phyloP scores from a whole-genome alignment of 2,888 invertebrate species.

The Pristionchus entomophagus region DNA sequence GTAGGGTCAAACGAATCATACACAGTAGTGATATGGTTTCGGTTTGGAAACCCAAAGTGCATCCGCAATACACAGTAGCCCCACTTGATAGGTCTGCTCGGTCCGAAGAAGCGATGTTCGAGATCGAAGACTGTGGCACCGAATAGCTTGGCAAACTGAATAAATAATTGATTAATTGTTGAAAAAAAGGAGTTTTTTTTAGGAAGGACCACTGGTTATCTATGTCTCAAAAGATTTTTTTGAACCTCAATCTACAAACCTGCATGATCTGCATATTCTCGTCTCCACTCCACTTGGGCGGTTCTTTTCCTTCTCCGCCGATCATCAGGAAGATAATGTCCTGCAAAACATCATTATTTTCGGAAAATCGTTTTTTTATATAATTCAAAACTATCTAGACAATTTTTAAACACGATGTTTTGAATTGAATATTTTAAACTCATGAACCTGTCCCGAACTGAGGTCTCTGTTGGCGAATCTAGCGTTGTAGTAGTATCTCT shows the following conservation, averaged over 20 bases:
- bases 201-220: no score
- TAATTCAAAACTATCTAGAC: no score
- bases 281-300: slow-evolving; percentile 56
- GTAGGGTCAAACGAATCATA: no score
- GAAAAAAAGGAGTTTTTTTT: no score
- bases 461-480: slow-evolving; percentile 16
- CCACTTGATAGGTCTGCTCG: slow-evolving; percentile 59
- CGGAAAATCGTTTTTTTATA: no score
- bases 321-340: slow-evolving; percentile 69
- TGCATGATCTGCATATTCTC: slow-evolving; percentile 49
- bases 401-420: not conserved
- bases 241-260: no score
- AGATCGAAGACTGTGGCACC: slow-evolving; percentile 64
- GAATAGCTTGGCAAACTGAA: slow-evolving; percentile 61
- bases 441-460: slow-evolving; percentile 17
- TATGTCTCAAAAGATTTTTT: no score
- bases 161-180: no score
- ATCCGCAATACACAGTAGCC: no score
- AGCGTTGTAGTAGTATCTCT: slow-evolving; percentile 59
- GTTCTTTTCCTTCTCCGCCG: slow-evolving; percentile 62
- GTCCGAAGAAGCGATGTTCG: slow-evolving; percentile 66
- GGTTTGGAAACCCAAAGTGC: no score
- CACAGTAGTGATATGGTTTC: no score
- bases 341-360: not conserved
- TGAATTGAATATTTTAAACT: not conserved